These are phyloP conservation scores for Balearica regulorum DNA, from an alignment of 2,797 vertebrate species.

Conservation along the genomic window DNA sequence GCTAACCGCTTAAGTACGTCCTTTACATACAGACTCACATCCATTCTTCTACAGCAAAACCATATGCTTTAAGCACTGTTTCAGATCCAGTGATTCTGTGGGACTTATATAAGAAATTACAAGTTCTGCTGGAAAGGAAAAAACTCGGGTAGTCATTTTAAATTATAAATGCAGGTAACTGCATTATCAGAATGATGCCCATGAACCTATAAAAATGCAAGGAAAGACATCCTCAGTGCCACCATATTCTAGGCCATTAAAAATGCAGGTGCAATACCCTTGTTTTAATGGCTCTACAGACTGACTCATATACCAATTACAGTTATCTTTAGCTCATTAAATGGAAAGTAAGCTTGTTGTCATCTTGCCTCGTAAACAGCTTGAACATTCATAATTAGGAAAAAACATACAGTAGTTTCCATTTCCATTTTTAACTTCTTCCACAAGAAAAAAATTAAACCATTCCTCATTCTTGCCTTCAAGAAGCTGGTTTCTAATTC, in stretches of 20 bases:
- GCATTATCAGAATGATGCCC: not conserved
- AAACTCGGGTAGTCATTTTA: accelerated
- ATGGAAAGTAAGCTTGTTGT: not conserved
- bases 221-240: not conserved
- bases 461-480: not conserved
- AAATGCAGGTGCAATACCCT: not conserved
- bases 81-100: not conserved
- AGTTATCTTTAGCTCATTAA: slow-evolving; percentile 21
- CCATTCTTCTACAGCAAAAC: not conserved
- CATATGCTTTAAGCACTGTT: accelerated
- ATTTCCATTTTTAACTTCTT: slow-evolving; percentile 5
- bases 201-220: accelerated
- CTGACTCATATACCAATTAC: not conserved
- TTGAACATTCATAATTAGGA: not conserved
- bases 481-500: not conserved
- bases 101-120: not conserved
- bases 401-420: not conserved
- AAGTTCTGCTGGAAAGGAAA: not conserved
- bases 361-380: not conserved
- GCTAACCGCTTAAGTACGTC: accelerated
- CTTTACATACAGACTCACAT: accelerated
- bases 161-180: not conserved
- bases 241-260: not conserved
- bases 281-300: not conserved
- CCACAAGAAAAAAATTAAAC: not conserved